Percentiles rank a stretch among this genome's conserved stretches.
Evolutionary conservation across 2,113 vertebrate genomes (phyloP).

Genomic region (Apteryx owenii): DNA sequence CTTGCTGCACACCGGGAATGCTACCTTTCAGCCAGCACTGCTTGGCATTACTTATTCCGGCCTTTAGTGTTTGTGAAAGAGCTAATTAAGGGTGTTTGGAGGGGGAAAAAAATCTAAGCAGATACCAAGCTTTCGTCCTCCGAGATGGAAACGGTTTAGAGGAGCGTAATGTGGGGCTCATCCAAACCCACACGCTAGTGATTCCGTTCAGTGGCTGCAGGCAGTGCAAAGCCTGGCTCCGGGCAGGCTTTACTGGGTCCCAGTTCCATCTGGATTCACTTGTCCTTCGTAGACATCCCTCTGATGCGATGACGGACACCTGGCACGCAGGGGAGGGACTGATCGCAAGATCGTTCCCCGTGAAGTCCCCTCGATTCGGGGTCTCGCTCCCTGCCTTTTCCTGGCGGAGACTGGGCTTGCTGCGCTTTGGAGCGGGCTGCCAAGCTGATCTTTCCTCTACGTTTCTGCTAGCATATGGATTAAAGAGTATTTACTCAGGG

Average conservation of each 20-base stretch:
- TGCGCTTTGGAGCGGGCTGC: not conserved
- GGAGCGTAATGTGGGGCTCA: not conserved
- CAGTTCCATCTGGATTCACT: not conserved
- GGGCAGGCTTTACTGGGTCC: not conserved
- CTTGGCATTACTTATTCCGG: not conserved
- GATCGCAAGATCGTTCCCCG: not conserved
- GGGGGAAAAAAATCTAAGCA: not conserved
- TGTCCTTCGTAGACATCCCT: too few species aligned
- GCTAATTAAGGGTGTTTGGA: not conserved
- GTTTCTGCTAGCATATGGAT: not conserved
- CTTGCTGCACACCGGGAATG: not conserved
- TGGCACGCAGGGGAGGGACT: not conserved
- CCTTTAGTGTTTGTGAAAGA: not conserved
- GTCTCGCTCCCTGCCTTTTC: not conserved
- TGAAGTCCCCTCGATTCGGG: not conserved
- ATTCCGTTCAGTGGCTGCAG: not conserved
- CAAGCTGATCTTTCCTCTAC: not conserved
- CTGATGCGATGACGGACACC: too few species aligned
- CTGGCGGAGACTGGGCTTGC: too few species aligned
- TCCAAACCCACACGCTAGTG: not conserved
- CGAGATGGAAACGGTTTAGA: not conserved
- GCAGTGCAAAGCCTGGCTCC: not conserved
- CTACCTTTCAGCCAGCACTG: not conserved
- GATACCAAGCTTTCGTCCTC: not conserved
- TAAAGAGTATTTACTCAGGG: not conserved